These are phyloP conservation scores for Aplocera efformata DNA, from an alignment of 2,888 invertebrate genomes.

Conservation along the genomic window DNA sequence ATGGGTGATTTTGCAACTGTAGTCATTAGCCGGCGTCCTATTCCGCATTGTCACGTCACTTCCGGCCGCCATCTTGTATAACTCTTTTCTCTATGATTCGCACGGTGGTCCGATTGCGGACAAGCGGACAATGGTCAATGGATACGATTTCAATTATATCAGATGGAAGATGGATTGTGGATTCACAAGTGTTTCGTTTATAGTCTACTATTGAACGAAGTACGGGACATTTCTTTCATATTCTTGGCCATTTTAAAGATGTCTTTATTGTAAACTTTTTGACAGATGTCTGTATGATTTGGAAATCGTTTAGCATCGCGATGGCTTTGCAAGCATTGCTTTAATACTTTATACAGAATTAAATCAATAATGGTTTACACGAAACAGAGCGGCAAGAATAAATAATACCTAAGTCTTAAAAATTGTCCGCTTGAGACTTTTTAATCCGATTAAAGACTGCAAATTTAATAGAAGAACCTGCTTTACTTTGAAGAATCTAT, in stretches of 20 bases:
- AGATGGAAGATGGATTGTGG: conserved; percentile 22
- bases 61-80: conserved; percentile 34
- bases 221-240: conserved; percentile 2
- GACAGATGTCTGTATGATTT: background rate
- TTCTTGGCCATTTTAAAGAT: conserved; percentile 7
- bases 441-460: conserved; percentile 25
- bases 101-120: conserved; percentile 40
- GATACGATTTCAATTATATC: conserved; percentile 23
- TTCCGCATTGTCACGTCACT: conserved; percentile 25
- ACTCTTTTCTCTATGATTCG: conserved; percentile 37
- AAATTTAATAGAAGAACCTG: conserved; percentile 20
- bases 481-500: conserved; percentile 12
- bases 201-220: conserved; percentile 7
- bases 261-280: background rate
- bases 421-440: conserved; percentile 3
- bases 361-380: background rate
- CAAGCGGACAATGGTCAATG: conserved; percentile 15
- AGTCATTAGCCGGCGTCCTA: conserved; percentile 27
- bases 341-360: too few relatives aligned
- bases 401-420: background rate
- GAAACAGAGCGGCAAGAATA: conserved; percentile 13
- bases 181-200: too few relatives aligned
- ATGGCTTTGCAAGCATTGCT: too few relatives aligned
- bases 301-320: too few relatives aligned
- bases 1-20: conserved; percentile 37